Conservation (phyloP, 2,888 invertebrate species). For the Clusia tigrina region DNA sequence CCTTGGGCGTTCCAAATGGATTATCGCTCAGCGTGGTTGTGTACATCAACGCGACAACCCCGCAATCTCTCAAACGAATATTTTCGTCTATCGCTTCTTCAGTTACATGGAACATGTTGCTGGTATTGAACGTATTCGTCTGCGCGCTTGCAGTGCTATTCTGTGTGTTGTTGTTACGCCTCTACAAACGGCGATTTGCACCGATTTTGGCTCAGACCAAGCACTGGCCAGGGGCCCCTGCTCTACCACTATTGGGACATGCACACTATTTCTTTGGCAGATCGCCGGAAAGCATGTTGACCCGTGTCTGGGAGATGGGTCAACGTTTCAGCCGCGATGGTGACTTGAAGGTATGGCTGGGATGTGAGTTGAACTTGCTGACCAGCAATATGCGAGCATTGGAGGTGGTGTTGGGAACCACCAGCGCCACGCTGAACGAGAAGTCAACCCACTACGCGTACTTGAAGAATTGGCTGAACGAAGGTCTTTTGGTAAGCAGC, state of each 20-base stretch:
- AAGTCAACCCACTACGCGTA: neutral
- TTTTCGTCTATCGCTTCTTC: neutral
- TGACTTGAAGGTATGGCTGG: neutral
- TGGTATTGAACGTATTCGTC: neutral
- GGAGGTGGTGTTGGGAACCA: neutral
- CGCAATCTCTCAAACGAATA: no score
- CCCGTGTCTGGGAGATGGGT: neutral
- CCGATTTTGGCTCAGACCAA: neutral
- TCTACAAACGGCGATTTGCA: neutral
- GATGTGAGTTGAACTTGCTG: neutral
- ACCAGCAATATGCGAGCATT: neutral
- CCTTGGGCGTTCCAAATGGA: no score
- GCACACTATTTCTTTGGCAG: constrained; percentile 12
- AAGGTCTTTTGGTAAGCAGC: neutral
- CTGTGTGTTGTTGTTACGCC: neutral
- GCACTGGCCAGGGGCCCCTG: constrained; percentile 1
- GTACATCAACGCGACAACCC: no score
- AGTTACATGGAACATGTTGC: neutral
- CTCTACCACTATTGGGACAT: constrained; percentile 8
- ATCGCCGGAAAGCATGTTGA: neutral
- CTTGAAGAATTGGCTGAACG: neutral
- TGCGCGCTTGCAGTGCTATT: neutral
- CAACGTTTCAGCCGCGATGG: neutral
- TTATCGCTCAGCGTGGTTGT: no score
- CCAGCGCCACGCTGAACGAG: neutral